Base-by-base conservation (phyloP, 2,797 vertebrate genomes). In the Malacoctenus gilli region DNA sequence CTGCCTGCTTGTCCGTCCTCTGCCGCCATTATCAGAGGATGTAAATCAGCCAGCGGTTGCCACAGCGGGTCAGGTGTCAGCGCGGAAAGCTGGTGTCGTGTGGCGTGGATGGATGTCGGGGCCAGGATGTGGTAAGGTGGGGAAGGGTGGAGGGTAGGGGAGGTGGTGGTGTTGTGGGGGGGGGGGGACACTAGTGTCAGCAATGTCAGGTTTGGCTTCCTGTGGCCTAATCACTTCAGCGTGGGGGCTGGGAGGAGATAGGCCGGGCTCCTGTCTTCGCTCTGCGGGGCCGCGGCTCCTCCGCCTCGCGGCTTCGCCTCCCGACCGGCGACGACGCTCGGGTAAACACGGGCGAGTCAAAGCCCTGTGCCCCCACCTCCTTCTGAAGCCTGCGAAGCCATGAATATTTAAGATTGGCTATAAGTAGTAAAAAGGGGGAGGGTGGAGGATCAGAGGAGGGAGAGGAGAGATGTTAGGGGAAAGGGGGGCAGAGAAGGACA, bases 151-250 rank as follows among this genome's bases (percentile, higher is more conserved):
- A 86, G 83, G n/a, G 73, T 90, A 92, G 91, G 92, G 93, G 92
- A 55, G 60, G 86, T n/a, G n/a, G n/a, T n/a, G n/a, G n/a, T n/a
- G n/a, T n/a, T n/a, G n/a, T n/a, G n/a, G 73, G 90, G 92, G 91
- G 92, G 93, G 92, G 55, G 60, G 86, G 86, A 71, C 87, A 76
- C 81, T 88, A 63, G 88, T 93, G 93, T 94, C 92, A 92, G 82
- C 85, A 82, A 88, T 85, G 91, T 93, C 93, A 93, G 90, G 78
- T 92, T 91, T 81, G 78, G 87, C 89, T 94, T 95, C 92, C 94
- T 94, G 90, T 87, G 69, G 84, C 80, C 77, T 93, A 94, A 95
- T 95, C 89, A 93, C 79, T 93, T 91, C 92, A 93, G 69, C 76
- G 89, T 94, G 92, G 83, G 61, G 77, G 82, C 71, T 83, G 25